Conservation (phyloP, 2,113 vertebrate species). For the Leucopsar rothschildi region DNA sequence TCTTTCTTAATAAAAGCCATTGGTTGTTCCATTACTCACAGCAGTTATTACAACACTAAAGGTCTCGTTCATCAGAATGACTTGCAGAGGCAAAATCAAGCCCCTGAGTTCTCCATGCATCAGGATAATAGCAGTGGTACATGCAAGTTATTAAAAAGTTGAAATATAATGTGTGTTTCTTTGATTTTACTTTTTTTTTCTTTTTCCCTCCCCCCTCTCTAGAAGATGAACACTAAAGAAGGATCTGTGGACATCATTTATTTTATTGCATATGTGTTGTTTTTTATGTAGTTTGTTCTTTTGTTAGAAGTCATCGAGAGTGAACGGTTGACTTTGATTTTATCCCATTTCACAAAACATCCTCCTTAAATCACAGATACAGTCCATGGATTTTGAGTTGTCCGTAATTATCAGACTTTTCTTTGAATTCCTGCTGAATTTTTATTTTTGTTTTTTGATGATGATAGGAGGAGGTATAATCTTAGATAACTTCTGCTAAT, state of each 20-base stretch:
- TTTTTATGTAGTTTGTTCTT: background rate
- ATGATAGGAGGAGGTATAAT: background rate
- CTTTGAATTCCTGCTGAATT: background rate
- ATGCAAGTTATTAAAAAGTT: background rate
- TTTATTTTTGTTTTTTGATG: background rate
- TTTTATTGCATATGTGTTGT: background rate
- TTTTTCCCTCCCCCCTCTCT: rapidly evolving
- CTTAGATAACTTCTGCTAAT: background rate
- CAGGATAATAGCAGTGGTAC: background rate
- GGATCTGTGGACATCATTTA: background rate
- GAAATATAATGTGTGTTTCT: background rate
- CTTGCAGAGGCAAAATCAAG: constrained; percentile 31
- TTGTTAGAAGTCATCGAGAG: background rate
- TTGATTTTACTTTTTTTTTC: rapidly evolving
- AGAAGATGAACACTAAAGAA: background rate
- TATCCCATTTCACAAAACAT: background rate
- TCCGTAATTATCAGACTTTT: background rate
- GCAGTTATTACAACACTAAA: constrained; percentile 52
- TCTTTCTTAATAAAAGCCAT: constrained; percentile 62
- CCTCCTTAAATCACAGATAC: background rate
- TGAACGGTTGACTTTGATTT: background rate
- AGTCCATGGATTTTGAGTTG: background rate
- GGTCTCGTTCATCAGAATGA: constrained; percentile 32
- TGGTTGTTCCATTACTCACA: constrained; percentile 45
- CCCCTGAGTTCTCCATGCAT: background rate